Evolutionary conservation across 2,888 invertebrate species (phyloP), one percentile per base, ranked within the genome.

Genomic region (Prosapia bicincta): DNA sequence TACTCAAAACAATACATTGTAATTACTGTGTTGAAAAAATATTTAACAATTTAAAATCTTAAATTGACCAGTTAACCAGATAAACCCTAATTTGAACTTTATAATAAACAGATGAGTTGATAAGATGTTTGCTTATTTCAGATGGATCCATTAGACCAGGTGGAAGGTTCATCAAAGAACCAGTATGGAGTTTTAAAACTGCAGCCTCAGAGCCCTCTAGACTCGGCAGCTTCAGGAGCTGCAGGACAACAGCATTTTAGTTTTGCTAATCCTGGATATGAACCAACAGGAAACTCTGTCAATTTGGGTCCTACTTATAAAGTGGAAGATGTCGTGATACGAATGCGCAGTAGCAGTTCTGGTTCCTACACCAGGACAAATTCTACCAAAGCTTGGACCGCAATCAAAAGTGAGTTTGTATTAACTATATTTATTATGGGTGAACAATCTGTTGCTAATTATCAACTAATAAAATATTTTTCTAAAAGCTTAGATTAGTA

Each of bases 201-300:
- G 77, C 93, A 94, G 82, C 91, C 91, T 30, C 81, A 79, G 79
- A 82, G 78, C 78, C 79, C 82, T 68, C 82, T 78, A 83, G 82
- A 76, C 74, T 79, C 54, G 82, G 84, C 75, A 80, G 72, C 72
- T 6, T 66, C 72, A 10, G n/a, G 24, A 13, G 85, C 86, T 66
- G 85, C 86, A n/a, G 88, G 89, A 77, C 85, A 85, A 69, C 88
- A 88, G 24, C 87, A 91, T 69, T 88, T 94, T 80, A 94, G 94
- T 82, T 95, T 92, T 83, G 91, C 94, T 67, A 95, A 95, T 85
- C 95, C 95, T 0, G 93, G 93, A 0, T 95, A 95, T 81, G 94
- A 94, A 79, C 91, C 94, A 0, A 90, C 91, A 79, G 83, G 1
- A 82, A 84, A 1, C 79, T 83, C 13, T 79, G 83, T 5, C 82